A percentile compares a stretch with the other conserved stretches of the same genome.
Evolutionary conservation across 1,140 invertebrate genomes (phyloP).

Genomic region (Aricia agestis): DNA sequence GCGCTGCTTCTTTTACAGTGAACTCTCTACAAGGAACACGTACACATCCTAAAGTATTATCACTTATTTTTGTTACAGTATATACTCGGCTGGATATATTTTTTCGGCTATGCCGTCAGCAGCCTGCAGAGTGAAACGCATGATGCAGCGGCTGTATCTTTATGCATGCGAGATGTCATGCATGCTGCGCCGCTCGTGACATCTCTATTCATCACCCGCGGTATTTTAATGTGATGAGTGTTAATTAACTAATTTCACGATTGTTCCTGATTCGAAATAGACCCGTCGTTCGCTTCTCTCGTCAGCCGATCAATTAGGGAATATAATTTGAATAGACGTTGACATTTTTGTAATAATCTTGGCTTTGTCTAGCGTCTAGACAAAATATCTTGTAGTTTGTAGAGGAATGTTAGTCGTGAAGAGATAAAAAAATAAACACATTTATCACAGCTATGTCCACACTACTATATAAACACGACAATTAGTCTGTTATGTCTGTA

Average conservation of each 20-base stretch:
- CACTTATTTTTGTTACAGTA: too few relatives aligned
- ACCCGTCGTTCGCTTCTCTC: neutral
- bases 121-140: too few relatives aligned
- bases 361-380: neutral
- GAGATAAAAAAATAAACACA: neutral
- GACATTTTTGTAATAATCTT: neutral
- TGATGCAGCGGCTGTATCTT: too few relatives aligned
- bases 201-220: slow-evolving; percentile 1
- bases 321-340: neutral
- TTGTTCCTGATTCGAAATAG: neutral
- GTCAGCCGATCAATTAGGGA: neutral
- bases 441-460: slow-evolving; percentile 5
- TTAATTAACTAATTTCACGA: slow-evolving; percentile 3
- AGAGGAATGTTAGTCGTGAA: neutral
- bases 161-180: neutral
- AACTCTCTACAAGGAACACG: too few relatives aligned
- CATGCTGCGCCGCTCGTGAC: neutral
- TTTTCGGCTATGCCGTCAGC: too few relatives aligned
- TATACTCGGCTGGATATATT: too few relatives aligned
- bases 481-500: slow-evolving; percentile 20
- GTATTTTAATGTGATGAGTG: slow-evolving; percentile 3
- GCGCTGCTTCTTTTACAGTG: too few relatives aligned
- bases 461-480: slow-evolving; percentile 15
- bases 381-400: neutral
- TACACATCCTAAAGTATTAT: too few relatives aligned